Evolutionary conservation across 92 coral and sea anemone genomes (phyloP).

Genomic region (Palythoa grandis): DNA sequence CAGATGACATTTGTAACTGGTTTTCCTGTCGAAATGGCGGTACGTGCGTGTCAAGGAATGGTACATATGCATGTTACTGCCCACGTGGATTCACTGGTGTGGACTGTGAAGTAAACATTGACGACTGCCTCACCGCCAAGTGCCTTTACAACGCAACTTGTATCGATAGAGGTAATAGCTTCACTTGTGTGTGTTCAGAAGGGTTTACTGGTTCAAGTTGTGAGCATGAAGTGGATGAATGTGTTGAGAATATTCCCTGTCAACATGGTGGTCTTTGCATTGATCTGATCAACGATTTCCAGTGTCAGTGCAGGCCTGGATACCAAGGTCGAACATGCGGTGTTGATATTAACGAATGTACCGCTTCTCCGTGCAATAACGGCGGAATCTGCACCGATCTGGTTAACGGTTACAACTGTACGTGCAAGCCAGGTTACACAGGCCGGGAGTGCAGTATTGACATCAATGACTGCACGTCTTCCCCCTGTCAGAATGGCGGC

Average conservation of each 20-base stretch:
- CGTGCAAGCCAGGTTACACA: slow-evolving; percentile 73
- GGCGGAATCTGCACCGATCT: slow-evolving; percentile 72
- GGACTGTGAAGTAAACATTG: slow-evolving; percentile 75
- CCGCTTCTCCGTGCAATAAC: slow-evolving; percentile 70
- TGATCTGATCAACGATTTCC: slow-evolving; percentile 73
- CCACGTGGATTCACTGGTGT: slow-evolving; percentile 70
- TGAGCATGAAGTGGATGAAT: slow-evolving; percentile 66
- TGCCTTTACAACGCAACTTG: slow-evolving; percentile 84
- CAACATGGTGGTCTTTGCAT: slow-evolving; percentile 67
- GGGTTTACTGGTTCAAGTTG: slow-evolving; percentile 71
- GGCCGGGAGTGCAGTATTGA: slow-evolving; percentile 67
- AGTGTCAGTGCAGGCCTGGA: slow-evolving; percentile 71
- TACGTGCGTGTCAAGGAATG: slow-evolving; percentile 59
- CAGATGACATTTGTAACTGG: slow-evolving; percentile 54
- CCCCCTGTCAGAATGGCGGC: slow-evolving; percentile 70
- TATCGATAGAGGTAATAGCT: slow-evolving; percentile 63
- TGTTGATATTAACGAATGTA: slow-evolving; percentile 81
- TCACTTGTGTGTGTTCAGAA: slow-evolving; percentile 66
- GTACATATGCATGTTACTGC: slow-evolving; percentile 70
- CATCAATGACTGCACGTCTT: slow-evolving; percentile 62
- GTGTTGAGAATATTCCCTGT: slow-evolving; percentile 59
- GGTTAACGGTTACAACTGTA: slow-evolving; percentile 70
- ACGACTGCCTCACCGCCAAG: slow-evolving; percentile 67
- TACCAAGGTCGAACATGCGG: slow-evolving; percentile 85
- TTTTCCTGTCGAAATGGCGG: slow-evolving; percentile 78